phyloP scores from a whole-genome alignment of 2,797 vertebrate species.

The Potorous gilbertii region DNA sequence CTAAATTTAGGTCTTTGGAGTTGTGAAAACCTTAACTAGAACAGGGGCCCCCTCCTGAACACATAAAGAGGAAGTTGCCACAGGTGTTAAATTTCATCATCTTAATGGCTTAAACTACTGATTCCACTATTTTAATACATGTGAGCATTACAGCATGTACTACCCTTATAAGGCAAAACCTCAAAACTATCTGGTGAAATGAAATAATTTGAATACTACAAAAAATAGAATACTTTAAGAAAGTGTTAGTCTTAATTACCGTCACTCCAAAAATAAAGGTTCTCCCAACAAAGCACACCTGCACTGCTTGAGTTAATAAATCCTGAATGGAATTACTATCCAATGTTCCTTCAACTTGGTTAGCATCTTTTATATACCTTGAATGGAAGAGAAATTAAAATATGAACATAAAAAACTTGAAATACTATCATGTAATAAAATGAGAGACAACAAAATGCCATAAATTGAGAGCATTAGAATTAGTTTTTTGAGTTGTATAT shows the following conservation, averaged over 20 bases:
- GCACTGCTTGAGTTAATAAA: constrained; percentile 89
- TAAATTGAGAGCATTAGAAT: constrained; percentile 42
- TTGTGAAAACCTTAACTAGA: constrained; percentile 40
- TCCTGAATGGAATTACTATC: constrained; percentile 74
- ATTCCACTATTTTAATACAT: constrained; percentile 43
- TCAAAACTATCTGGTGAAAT: constrained; percentile 50
- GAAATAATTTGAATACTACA: constrained; percentile 52
- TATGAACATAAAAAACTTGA: constrained; percentile 19
- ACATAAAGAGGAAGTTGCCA: constrained; percentile 57
- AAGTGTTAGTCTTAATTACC: constrained; percentile 84
- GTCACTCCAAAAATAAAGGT: constrained; percentile 94
- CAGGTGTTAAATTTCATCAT: constrained; percentile 42
- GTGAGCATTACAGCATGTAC: constrained; percentile 5
- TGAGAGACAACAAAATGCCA: neutral
- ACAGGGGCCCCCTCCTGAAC: constrained; percentile 23
- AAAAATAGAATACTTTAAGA: constrained; percentile 51
- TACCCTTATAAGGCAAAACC: constrained; percentile 17
- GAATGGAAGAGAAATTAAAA: constrained; percentile 64
- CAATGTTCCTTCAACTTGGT: constrained; percentile 76
- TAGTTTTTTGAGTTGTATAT: neutral
- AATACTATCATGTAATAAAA: constrained; percentile 39
- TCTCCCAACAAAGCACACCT: constrained; percentile 93
- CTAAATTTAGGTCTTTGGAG: constrained; percentile 34
- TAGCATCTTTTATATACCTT: constrained; percentile 84
- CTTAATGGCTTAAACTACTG: neutral